Evolutionary conservation across 2,797 vertebrate species (phyloP).

Genomic region (Brachyrhaphis roseni): DNA sequence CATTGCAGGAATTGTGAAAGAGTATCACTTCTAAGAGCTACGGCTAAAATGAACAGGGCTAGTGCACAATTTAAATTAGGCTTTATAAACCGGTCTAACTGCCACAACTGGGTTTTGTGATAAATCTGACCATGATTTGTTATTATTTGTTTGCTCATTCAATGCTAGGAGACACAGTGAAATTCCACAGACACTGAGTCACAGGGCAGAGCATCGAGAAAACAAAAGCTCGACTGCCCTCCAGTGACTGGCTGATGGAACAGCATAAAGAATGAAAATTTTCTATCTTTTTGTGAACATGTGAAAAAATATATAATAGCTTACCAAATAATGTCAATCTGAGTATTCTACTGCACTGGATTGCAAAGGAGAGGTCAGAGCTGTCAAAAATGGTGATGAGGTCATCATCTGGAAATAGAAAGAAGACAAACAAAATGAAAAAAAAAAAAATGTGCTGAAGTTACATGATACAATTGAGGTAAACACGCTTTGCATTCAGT

Average conservation of each 20-base stretch:
- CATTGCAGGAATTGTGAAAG: not conserved
- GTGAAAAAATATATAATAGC: constrained; percentile 37
- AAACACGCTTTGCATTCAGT: not conserved
- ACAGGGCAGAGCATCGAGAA: constrained; percentile 32
- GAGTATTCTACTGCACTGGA: constrained; percentile 99
- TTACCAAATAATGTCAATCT: constrained; percentile 99
- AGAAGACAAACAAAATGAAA: not conserved
- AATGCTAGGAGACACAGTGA: not conserved
- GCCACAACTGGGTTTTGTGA: constrained; percentile 9
- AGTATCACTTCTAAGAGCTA: not conserved
- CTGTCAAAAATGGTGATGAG: constrained; percentile 99
- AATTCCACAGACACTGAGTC: constrained; percentile 19
- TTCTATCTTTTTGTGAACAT: not conserved
- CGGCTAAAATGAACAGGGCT: not conserved
- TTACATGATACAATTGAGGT: not conserved
- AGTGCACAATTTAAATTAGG: not conserved
- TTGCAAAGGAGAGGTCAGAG: constrained; percentile 98
- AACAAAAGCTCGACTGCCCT: constrained; percentile 60
- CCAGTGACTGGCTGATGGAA: constrained; percentile 60
- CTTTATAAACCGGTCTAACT: constrained; percentile 23
- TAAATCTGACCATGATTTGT: constrained; percentile 1
- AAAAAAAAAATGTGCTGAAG: constrained; percentile 3
- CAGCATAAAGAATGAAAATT: constrained; percentile 9
- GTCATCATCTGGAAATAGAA: constrained; percentile 89
- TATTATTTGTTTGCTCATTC: constrained; percentile 33